Evolutionary conservation across 2,113 vertebrate species (phyloP).

Genomic region (Gnathonemus echidnorhynchus): DNA sequence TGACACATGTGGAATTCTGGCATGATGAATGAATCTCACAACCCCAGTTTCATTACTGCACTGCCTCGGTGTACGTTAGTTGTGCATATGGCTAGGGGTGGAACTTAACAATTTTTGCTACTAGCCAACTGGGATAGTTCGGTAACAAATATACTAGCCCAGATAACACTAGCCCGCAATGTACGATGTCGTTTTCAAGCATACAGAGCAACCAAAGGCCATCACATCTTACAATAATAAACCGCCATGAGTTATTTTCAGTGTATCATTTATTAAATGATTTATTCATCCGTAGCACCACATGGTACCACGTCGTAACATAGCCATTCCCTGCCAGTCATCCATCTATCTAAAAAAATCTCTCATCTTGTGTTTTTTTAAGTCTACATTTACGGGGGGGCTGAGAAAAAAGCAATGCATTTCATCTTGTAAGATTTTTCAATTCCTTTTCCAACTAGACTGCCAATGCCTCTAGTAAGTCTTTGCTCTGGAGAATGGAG

Average conservation of each 20-base stretch:
- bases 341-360: neutral
- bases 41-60: neutral
- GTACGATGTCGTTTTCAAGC: neutral
- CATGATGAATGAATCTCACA: conserved; percentile 22
- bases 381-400: neutral
- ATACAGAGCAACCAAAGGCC: neutral
- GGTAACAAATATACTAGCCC: neutral
- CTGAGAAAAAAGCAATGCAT: neutral
- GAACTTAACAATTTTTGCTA: neutral
- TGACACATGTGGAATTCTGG: conserved; percentile 25
- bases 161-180: neutral
- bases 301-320: neutral
- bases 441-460: neutral
- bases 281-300: neutral
- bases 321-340: neutral
- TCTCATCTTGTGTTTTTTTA: neutral
- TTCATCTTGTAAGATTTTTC: neutral
- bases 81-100: neutral
- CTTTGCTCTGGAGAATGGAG: neutral
- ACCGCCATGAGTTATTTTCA: neutral
- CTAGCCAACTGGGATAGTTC: neutral
- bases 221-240: neutral
- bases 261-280: neutral
- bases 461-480: neutral
- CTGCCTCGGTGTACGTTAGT: neutral